A percentile compares a stretch with the other conserved stretches of the same genome.
These are phyloP conservation scores for Delichon dasypus DNA, from an alignment of 2,797 vertebrate species.

Conservation along the genomic window DNA sequence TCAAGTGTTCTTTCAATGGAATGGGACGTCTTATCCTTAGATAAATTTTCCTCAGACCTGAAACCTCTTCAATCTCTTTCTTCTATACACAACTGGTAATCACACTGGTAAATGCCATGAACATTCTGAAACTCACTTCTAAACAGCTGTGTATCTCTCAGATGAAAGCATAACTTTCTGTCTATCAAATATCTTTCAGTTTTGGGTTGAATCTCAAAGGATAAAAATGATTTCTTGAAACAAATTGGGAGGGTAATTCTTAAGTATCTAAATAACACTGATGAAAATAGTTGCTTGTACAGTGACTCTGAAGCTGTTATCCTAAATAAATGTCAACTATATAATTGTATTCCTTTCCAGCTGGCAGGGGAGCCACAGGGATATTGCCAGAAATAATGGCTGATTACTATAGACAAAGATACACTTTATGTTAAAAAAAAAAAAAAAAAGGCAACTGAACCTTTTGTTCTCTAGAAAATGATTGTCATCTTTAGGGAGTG, in stretches of 20 bases:
- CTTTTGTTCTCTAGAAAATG: slow-evolving; percentile 51
- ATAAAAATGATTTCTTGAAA: not conserved
- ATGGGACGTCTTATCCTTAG: not conserved
- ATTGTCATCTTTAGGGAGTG: slow-evolving; percentile 27
- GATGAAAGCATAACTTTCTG: not conserved
- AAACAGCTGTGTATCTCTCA: not conserved
- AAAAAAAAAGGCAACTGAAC: not conserved
- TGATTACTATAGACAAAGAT: slow-evolving; percentile 54
- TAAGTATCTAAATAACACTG: not conserved
- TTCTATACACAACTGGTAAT: not conserved
- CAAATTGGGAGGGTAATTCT: not conserved
- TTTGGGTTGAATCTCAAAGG: not conserved
- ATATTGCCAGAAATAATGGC: slow-evolving; percentile 54
- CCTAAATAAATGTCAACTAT: slow-evolving; percentile 26
- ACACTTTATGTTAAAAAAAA: not conserved
- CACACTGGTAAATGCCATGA: not conserved
- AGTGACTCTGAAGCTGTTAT: not conserved
- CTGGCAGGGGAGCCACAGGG: slow-evolving; percentile 8
- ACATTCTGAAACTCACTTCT: not conserved
- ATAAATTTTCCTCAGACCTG: not conserved
- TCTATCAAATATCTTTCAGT: not conserved
- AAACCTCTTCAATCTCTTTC: not conserved
- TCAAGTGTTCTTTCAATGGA: not conserved
- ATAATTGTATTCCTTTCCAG: slow-evolving; percentile 40
- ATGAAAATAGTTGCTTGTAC: not conserved